Conservation (phyloP, 2,888 invertebrate species). For the Cancer borealis region DNA sequence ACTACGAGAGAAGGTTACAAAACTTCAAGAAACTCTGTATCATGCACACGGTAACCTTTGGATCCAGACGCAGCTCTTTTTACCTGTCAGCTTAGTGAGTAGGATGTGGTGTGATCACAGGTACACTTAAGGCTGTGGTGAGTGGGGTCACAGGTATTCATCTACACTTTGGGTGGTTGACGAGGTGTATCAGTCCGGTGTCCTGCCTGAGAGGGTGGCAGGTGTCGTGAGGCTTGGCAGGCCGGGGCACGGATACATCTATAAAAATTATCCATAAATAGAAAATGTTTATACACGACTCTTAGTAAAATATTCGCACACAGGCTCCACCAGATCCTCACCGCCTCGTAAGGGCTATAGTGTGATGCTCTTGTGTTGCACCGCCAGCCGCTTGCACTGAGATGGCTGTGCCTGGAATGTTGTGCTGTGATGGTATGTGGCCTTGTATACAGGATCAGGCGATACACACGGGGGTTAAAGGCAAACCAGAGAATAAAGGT, state of each 20-base stretch:
- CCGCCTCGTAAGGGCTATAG: not conserved
- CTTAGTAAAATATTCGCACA: slow-evolving; percentile 5
- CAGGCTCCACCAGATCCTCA: not conserved
- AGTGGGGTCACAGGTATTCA: no score
- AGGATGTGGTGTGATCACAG: no score
- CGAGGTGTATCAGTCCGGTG: no score
- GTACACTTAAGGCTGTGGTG: no score
- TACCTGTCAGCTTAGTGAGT: no score
- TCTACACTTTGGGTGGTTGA: no score
- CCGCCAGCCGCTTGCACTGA: not conserved
- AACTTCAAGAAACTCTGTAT: no score
- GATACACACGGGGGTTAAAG: not conserved
- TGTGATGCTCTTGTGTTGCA: not conserved
- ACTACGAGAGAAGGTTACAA: no score
- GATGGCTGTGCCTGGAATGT: not conserved
- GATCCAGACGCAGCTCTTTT: no score
- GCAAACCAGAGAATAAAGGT: slow-evolving; percentile 9
- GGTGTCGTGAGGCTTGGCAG: not conserved
- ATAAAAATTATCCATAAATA: not conserved
- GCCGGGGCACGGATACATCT: not conserved
- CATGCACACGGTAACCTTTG: no score
- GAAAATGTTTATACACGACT: not conserved
- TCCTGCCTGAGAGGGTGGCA: not conserved
- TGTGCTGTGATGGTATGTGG: not conserved
- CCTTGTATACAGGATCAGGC: not conserved